Conservation (phyloP, 1,140 invertebrate genomes). For the Trichomalopsis sarcophagae region DNA sequence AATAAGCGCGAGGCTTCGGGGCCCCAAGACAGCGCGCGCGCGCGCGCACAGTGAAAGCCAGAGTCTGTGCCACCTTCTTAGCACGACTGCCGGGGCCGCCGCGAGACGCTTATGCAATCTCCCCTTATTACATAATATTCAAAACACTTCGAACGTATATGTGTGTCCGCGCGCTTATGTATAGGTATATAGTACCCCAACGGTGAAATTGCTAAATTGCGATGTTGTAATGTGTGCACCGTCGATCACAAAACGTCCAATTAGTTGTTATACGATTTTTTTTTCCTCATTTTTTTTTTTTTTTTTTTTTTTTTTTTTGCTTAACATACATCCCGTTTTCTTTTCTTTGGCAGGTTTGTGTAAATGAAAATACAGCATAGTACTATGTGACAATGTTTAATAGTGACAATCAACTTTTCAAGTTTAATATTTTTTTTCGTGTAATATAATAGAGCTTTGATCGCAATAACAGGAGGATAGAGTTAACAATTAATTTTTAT, state of each 20-base stretch:
- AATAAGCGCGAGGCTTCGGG: constrained; percentile 31
- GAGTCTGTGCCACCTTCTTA: constrained; percentile 17
- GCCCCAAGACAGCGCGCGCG: constrained; percentile 4
- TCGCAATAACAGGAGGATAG: constrained; percentile 33
- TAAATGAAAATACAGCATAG: constrained; percentile 46
- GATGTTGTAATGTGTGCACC: constrained; percentile 21
- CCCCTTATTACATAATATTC: constrained; percentile 52
- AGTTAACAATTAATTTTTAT: constrained; percentile 30
- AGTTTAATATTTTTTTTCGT: constrained; percentile 30
- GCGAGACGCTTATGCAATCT: constrained; percentile 49
- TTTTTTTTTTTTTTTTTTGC: background rate
- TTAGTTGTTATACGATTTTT: constrained; percentile 10
- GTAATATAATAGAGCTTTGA: constrained; percentile 25
- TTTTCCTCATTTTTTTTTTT: too few relatives aligned
- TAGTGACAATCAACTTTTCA: constrained; percentile 35
- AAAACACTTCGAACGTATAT: constrained; percentile 41
- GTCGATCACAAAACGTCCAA: constrained; percentile 39
- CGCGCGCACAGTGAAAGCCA: constrained; percentile 48
- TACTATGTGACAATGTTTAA: constrained; percentile 50
- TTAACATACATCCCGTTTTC: background rate
- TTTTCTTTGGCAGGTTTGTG: constrained; percentile 41
- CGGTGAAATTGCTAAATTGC: constrained; percentile 41
- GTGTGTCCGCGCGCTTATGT: background rate
- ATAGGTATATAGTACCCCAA: background rate
- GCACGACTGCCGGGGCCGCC: constrained; percentile 6